These are phyloP conservation scores for Lordiphosa andalusiaca DNA, from an alignment of 2,888 invertebrate genomes.

Conservation along the genomic window DNA sequence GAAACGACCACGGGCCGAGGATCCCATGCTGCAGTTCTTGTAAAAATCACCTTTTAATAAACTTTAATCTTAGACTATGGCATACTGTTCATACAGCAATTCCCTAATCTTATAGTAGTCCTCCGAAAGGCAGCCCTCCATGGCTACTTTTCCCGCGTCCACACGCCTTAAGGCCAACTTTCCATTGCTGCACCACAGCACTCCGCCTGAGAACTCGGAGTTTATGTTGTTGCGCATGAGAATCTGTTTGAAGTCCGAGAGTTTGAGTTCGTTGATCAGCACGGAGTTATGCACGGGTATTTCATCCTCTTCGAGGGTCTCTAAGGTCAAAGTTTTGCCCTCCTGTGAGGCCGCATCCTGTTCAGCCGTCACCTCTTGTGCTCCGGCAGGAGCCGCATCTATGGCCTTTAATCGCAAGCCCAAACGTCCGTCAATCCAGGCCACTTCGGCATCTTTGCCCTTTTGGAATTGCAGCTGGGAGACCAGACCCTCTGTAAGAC, in stretches of 20 bases:
- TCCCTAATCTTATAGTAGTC: constrained; percentile 97
- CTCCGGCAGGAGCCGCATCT: constrained; percentile 75
- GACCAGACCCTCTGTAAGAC: constrained; percentile 94
- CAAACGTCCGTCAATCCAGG: constrained; percentile 94
- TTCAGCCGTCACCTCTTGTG: constrained; percentile 39
- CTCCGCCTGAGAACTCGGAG: constrained; percentile 94
- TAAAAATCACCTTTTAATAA: constrained; percentile 19
- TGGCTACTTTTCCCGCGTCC: constrained; percentile 93
- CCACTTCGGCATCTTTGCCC: constrained; percentile 94
- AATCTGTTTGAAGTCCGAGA: constrained; percentile 94
- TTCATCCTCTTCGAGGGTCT: constrained; percentile 83
- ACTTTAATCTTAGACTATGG: constrained; percentile 86
- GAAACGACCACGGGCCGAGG: constrained; percentile 91
- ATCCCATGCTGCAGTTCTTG: constrained; percentile 94
- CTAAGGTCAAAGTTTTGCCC: constrained; percentile 85
- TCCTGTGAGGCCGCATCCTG: constrained; percentile 78
- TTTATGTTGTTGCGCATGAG: constrained; percentile 87
- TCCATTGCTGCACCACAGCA: constrained; percentile 95
- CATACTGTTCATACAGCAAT: constrained; percentile 96
- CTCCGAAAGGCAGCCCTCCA: constrained; percentile 96
- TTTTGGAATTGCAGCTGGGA: constrained; percentile 92
- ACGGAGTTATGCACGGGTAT: constrained; percentile 89
- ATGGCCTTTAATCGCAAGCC: constrained; percentile 84
- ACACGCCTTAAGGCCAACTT: constrained; percentile 93
- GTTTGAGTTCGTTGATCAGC: constrained; percentile 95